These are phyloP conservation scores for Pantherophis alleghaniensis DNA, from an alignment of 2,797 vertebrate species.

Conservation along the genomic window DNA sequence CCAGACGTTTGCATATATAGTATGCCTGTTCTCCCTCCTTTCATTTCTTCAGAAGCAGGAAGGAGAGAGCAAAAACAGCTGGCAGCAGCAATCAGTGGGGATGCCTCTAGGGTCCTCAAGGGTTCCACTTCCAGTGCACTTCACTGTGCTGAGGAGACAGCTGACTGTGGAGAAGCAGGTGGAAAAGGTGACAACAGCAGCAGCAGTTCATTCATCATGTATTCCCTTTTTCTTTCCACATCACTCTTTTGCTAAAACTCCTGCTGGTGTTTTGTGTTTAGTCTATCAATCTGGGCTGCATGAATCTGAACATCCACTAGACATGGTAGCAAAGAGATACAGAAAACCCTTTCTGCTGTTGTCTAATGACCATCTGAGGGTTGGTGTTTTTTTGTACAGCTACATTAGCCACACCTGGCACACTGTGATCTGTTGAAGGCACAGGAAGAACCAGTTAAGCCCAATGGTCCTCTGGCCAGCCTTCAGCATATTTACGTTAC, in stretches of 20 bases:
- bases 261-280: neutral
- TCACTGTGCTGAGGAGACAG: neutral
- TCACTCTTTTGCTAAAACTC: neutral
- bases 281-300: neutral
- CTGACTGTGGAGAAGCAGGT: neutral
- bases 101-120: neutral
- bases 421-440: neutral
- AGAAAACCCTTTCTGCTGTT: neutral
- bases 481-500: neutral
- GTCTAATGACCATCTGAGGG: neutral
- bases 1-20: neutral
- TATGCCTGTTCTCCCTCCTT: neutral
- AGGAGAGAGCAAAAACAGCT: neutral
- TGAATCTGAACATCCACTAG: neutral
- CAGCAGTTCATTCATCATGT: neutral
- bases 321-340: neutral
- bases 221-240: neutral
- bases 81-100: neutral
- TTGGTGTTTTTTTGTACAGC: neutral
- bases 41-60: neutral
- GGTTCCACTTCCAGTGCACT: neutral
- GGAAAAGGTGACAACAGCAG: neutral
- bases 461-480: neutral
- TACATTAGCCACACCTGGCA: neutral
- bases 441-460: neutral